Evolutionary conservation across 1,140 invertebrate species (phyloP), one percentile per base, ranked within the genome.

Genomic region (Eriosoma lanigerum): DNA sequence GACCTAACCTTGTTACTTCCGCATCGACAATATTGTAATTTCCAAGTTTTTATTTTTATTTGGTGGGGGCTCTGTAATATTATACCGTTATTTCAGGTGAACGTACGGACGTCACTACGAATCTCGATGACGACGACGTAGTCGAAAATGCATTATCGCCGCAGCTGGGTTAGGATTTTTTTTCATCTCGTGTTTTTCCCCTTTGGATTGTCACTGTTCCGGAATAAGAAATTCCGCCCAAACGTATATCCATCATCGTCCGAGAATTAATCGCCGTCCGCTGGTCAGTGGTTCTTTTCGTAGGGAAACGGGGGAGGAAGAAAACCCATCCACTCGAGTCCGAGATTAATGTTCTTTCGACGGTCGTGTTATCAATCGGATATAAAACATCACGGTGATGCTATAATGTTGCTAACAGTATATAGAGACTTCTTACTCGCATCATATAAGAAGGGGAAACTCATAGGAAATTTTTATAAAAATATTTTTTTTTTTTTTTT

Each of bases 211-310:
- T 68, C 44, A 48, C 64, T 13, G 12, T 9, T 24, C 10, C 21
- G 5, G 44, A 38, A 66, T 13, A n/a, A 4, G n/a, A 46, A 66
- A 66, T 44, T 44, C 38, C 32, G 64, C 26, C 26, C 38, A 46
- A 66, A 66, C 13, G 64, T 66, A 66, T 70, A 66, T 70, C 66
- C 66, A 70, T 70, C 66, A 70, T 70, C 66, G 17, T 70, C 66
- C 24, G 66, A 50, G 46, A 48, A 70, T 70, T 70, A 50, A 70
- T 48, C 66, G 66, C 64, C 64, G 38, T 46, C 64, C 38, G n/a
- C n/a, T n/a, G 64, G 64, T 24, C 44, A 44, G 21, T 17, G 66
- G 21, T 70, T 70, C 15, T 24, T 26, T 46, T 17, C 8, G 24
- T 13, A 5, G 0, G 6, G 21, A 5, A 10, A 10, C 13, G 19